Conservation (phyloP, 2,797 vertebrate species). For the Odontamblyopus rebecca region DNA sequence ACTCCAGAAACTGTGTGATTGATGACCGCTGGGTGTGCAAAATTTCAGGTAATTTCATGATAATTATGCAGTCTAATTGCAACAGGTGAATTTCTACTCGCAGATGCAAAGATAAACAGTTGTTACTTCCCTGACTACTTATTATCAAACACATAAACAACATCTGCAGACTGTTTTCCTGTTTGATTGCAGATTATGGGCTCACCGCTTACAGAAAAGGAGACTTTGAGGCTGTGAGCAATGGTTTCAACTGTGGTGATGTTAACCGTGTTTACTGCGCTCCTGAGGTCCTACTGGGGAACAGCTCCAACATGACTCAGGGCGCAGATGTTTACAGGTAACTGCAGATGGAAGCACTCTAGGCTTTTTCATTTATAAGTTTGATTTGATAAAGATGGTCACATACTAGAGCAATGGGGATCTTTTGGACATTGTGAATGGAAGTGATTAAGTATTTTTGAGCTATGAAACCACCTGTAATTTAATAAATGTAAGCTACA, state of each 20-base stretch:
- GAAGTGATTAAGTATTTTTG: too few relatives aligned
- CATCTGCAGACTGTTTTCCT: constrained; percentile 13
- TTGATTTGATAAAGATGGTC: too few relatives aligned
- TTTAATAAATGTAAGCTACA: too few relatives aligned
- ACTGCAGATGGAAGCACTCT: not conserved
- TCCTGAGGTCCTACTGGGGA: constrained; percentile 74
- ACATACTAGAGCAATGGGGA: too few relatives aligned
- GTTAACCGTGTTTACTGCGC: constrained; percentile 68
- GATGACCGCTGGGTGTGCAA: constrained; percentile 83
- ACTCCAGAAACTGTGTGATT: constrained; percentile 78
- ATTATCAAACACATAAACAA: constrained; percentile 18
- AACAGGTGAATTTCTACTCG: not conserved
- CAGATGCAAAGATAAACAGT: not conserved
- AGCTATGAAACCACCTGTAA: too few relatives aligned
- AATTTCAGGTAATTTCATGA: constrained; percentile 70
- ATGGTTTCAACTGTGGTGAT: constrained; percentile 60
- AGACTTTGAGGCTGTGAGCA: constrained; percentile 66
- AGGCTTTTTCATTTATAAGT: too few relatives aligned
- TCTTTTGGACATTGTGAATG: too few relatives aligned
- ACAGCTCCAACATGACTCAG: constrained; percentile 54
- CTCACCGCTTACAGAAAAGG: constrained; percentile 73
- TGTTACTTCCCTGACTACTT: constrained; percentile 4
- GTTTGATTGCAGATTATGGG: constrained; percentile 70
- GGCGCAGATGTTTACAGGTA: constrained; percentile 76
- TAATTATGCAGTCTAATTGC: not conserved